phyloP scores from a whole-genome alignment of 2,113 vertebrate genomes.

The Ciconia boyciana region DNA sequence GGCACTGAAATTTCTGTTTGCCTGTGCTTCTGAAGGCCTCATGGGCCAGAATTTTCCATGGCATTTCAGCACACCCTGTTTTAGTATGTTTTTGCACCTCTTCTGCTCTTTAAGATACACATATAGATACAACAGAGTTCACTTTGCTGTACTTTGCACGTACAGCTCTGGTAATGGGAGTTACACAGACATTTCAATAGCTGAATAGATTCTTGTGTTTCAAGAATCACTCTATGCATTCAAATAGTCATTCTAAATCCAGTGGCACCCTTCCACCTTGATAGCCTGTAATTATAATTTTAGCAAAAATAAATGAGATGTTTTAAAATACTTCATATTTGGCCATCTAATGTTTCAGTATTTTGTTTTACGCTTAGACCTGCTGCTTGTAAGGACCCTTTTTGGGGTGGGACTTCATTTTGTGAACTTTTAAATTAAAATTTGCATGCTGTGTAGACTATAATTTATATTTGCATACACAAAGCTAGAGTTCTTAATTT shows the following conservation, averaged over 20 bases:
- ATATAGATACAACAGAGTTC: neutral
- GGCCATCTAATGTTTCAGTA: neutral
- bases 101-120: neutral
- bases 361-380: neutral
- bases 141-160: neutral
- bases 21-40: neutral
- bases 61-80: neutral
- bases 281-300: neutral
- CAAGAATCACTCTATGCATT: neutral
- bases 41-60: neutral
- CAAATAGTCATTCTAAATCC: neutral
- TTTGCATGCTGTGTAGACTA: neutral
- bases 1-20: neutral
- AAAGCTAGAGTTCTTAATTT: neutral
- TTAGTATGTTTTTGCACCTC: neutral
- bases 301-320: neutral
- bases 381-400: neutral
- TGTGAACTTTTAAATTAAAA: neutral
- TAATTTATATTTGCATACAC: neutral
- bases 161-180: neutral
- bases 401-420: neutral
- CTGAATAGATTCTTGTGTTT: neutral
- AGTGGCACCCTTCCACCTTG: neutral
- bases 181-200: neutral
- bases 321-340: neutral